Evolutionary conservation across 92 coral and sea anemone genomes (phyloP).

Genomic region (Scolanthus callimorphus): DNA sequence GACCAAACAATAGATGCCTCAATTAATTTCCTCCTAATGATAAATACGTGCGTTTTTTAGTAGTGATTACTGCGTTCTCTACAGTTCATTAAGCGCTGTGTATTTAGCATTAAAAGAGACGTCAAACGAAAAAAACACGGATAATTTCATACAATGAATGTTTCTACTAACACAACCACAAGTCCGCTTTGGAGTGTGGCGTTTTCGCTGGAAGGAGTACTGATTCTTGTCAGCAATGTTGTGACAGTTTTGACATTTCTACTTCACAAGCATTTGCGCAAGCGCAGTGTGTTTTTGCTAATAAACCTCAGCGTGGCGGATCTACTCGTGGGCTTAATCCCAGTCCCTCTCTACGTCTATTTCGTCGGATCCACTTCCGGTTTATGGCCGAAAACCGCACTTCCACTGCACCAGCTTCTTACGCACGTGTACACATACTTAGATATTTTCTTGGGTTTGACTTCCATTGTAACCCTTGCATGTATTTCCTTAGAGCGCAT

Average conservation of each 20-base stretch:
- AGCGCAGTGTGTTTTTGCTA: constrained; percentile 33
- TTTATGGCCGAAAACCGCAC: constrained; percentile 4
- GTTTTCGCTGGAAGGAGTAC: constrained; percentile 17
- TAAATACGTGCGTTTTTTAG: too few relatives aligned
- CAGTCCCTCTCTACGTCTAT: constrained; percentile 29
- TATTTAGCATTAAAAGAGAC: too few relatives aligned
- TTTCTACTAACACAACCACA: constrained; percentile 1
- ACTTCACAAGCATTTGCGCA: constrained; percentile 29
- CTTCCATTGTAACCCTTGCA: constrained; percentile 45
- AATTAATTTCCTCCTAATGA: too few relatives aligned
- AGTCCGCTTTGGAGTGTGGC: constrained; percentile 26
- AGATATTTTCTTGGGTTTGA: constrained; percentile 40
- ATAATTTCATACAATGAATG: constrained; percentile 23
- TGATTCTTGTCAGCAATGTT: constrained; percentile 17
- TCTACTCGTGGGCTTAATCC: constrained; percentile 28
- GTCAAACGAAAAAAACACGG: too few relatives aligned
- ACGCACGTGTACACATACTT: constrained; percentile 13
- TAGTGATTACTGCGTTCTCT: too few relatives aligned
- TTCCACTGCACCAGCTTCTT: background rate
- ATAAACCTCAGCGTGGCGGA: constrained; percentile 35
- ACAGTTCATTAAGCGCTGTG: too few relatives aligned
- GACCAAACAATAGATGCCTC: too few relatives aligned
- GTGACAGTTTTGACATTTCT: constrained; percentile 26
- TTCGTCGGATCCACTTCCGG: constrained; percentile 8
- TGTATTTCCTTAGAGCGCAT: constrained; percentile 49